Percentiles rank a stretch among this genome's conserved stretches.
phyloP scores from a whole-genome alignment of 2,888 invertebrate genomes.

The Spisula subtruncata region DNA sequence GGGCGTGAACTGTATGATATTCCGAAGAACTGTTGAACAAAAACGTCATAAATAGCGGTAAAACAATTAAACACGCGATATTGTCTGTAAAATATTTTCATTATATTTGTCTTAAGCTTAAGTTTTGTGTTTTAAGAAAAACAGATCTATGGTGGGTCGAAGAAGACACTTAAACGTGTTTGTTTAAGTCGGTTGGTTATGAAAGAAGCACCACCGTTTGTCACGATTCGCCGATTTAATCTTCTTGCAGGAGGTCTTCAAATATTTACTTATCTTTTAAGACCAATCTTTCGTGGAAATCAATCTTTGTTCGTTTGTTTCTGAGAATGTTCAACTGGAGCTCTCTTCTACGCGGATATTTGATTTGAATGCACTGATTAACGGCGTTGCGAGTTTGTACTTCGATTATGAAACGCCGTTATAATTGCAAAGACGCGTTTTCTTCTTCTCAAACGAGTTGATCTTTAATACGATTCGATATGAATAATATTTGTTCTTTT shows the following conservation, averaged over 20 bases:
- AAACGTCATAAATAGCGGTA: not conserved
- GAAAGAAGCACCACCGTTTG: not conserved
- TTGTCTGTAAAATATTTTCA: conserved; percentile 2
- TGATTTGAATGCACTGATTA: not conserved
- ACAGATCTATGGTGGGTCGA: conserved; percentile 17
- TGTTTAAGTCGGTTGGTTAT: conserved; percentile 24
- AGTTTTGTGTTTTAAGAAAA: not conserved
- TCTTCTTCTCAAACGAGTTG: not conserved
- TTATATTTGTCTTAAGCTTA: not conserved
- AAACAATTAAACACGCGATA: conserved; percentile 18
- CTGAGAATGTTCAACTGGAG: not conserved
- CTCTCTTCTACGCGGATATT: not conserved
- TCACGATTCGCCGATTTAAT: conserved; percentile 35
- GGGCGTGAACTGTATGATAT: not conserved
- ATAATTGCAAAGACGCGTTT: not conserved
- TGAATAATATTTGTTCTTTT: conserved; percentile 2
- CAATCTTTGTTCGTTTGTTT: conserved; percentile 13
- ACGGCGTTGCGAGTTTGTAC: not conserved
- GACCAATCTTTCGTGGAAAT: not conserved
- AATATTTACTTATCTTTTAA: conserved; percentile 45
- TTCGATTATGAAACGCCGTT: not conserved
- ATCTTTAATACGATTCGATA: not conserved
- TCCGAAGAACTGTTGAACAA: not conserved
- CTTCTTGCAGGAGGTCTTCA: conserved; percentile 39
- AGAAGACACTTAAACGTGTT: conserved; percentile 34